Conservation (phyloP, 1,140 invertebrate genomes). For the Phymastichus coffea region DNA sequence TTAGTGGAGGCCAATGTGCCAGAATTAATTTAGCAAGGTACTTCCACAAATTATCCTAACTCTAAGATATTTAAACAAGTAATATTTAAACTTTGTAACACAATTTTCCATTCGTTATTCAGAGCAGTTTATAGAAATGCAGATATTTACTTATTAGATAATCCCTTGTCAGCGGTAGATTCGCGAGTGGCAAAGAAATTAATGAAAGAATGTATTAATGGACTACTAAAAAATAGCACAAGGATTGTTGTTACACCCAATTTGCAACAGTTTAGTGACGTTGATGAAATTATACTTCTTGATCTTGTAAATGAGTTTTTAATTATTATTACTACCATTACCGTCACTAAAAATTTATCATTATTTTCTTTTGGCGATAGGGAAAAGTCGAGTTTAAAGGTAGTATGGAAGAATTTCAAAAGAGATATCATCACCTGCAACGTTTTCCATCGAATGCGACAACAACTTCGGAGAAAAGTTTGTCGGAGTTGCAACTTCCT, state of each 20-base stretch:
- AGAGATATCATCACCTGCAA: background rate
- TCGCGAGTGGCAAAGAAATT: constrained; percentile 68
- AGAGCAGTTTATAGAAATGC: constrained; percentile 68
- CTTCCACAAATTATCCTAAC: background rate
- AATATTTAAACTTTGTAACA: constrained; percentile 1
- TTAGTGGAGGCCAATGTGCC: constrained; percentile 89
- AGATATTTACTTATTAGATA: constrained; percentile 83
- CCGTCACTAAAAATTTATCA: background rate
- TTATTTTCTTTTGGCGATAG: background rate
- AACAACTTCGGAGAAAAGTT: background rate
- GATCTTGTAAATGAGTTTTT: constrained; percentile 57
- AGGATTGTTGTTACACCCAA: constrained; percentile 79
- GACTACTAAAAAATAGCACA: constrained; percentile 68
- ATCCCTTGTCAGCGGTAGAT: constrained; percentile 74
- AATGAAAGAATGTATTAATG: constrained; percentile 67
- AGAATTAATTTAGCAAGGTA: constrained; percentile 75
- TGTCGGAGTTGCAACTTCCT: background rate
- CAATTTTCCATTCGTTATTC: background rate
- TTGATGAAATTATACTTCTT: constrained; percentile 65
- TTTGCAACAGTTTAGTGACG: constrained; percentile 72
- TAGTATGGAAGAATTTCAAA: background rate
- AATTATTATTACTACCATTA: background rate
- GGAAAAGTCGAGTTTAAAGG: constrained; percentile 4
- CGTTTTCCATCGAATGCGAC: background rate
- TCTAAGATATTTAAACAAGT: constrained; percentile 1